Evolutionary conservation across 2,888 invertebrate genomes (phyloP).

Genomic region (Eupithecia inturbata): DNA sequence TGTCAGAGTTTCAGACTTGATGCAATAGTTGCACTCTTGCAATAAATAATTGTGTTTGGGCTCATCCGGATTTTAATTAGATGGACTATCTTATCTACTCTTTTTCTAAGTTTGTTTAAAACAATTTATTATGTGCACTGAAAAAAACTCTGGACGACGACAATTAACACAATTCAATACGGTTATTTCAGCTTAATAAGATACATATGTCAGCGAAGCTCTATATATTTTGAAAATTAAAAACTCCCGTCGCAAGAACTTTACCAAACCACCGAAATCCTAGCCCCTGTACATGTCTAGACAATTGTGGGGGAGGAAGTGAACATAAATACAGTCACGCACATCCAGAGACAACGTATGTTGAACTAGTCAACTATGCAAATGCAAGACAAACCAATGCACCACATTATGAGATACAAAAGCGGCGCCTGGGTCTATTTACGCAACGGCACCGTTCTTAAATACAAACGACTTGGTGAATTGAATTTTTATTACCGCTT

Average conservation of each 20-base stretch:
- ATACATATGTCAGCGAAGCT: no score
- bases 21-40: neutral
- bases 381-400: slow-evolving; percentile 46
- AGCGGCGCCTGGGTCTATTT: slow-evolving; percentile 59
- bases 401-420: slow-evolving; percentile 56
- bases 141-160: no score
- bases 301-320: slow-evolving; percentile 7
- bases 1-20: slow-evolving; percentile 23
- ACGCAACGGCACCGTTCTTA: slow-evolving; percentile 59
- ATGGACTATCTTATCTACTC: neutral
- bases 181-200: no score
- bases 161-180: no score
- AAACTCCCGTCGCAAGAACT: neutral
- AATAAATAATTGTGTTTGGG: neutral
- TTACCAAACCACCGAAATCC: neutral
- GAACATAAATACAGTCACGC: slow-evolving; percentile 19
- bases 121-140: no score
- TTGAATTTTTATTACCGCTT: slow-evolving; percentile 72
- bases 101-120: no score
- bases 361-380: slow-evolving; percentile 44
- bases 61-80: neutral
- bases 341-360: slow-evolving; percentile 14
- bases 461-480: slow-evolving; percentile 63
- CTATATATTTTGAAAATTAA: no score
- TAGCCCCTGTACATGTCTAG: slow-evolving; percentile 2